Evolutionary conservation across 2,113 vertebrate species (phyloP).

Genomic region (Channa argus): DNA sequence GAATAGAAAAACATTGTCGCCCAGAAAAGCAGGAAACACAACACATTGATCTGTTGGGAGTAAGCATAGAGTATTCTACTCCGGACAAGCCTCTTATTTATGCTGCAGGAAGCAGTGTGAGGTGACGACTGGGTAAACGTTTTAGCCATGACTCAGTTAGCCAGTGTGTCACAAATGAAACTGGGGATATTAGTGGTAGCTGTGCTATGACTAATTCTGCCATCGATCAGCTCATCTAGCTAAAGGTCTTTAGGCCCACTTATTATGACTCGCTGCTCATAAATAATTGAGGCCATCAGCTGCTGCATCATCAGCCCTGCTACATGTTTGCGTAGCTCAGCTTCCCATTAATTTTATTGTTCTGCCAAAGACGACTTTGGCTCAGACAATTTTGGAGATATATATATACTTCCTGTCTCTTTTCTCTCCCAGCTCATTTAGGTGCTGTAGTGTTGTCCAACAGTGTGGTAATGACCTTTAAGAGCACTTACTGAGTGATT

Average conservation of each 20-base stretch:
- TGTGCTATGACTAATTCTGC: neutral
- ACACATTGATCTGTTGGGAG: neutral
- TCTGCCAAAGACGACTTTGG: neutral
- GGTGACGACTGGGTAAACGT: neutral
- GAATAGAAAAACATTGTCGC: neutral
- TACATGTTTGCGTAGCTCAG: neutral
- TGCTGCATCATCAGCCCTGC: neutral
- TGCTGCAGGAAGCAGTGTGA: slow-evolving; percentile 2
- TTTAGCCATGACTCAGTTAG: slow-evolving; percentile 23
- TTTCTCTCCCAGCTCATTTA: slow-evolving; percentile 10
- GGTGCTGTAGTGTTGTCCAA: slow-evolving; percentile 32
- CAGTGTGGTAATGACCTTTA: slow-evolving; percentile 49
- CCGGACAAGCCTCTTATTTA: neutral
- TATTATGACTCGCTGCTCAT: slow-evolving; percentile 14
- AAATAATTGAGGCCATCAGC: slow-evolving; percentile 17
- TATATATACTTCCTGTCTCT: neutral
- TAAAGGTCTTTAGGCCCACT: slow-evolving; percentile 15
- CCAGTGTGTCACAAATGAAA: slow-evolving; percentile 18
- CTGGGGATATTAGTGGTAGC: neutral
- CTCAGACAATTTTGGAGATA: neutral
- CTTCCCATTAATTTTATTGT: neutral
- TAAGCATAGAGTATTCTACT: neutral
- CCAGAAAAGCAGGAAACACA: slow-evolving; percentile 9
- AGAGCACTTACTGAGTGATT: slow-evolving; percentile 41
- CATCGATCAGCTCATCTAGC: slow-evolving; percentile 16